Conservation (phyloP, 2,888 invertebrate genomes). For the Colostygia pectinataria region DNA sequence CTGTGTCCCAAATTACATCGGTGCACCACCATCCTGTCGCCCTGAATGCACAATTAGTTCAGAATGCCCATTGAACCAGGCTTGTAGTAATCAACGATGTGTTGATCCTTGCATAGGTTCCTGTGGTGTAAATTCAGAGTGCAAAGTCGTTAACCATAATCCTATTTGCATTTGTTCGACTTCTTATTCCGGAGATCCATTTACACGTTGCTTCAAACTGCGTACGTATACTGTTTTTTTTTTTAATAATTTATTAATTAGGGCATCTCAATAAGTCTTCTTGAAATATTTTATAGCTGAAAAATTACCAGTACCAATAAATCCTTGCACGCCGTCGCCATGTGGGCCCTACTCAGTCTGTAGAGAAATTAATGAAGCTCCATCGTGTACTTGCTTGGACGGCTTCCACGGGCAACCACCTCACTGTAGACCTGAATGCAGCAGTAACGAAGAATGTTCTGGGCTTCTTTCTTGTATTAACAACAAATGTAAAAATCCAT, state of each 20-base stretch:
- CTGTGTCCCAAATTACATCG: constrained; percentile 85
- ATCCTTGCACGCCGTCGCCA: constrained; percentile 90
- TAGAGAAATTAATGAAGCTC: constrained; percentile 85
- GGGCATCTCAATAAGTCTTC: not conserved
- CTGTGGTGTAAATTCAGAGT: constrained; percentile 87
- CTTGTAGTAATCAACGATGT: constrained; percentile 88
- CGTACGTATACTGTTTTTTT: constrained; percentile 62
- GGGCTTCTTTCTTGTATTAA: constrained; percentile 87
- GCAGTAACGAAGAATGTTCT: constrained; percentile 89
- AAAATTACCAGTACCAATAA: constrained; percentile 71
- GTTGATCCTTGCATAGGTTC: constrained; percentile 88
- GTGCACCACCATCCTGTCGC: constrained; percentile 86
- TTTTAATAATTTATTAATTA: not conserved
- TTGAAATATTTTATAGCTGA: constrained; percentile 67
- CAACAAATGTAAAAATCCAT: constrained; percentile 90
- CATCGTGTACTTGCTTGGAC: constrained; percentile 89
- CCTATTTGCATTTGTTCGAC: constrained; percentile 88
- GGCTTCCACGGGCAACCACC: constrained; percentile 88
- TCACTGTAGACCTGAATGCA: constrained; percentile 90
- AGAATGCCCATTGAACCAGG: constrained; percentile 87
- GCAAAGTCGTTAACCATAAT: constrained; percentile 89
- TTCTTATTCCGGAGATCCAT: constrained; percentile 86
- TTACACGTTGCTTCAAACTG: constrained; percentile 82
- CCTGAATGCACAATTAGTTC: constrained; percentile 89
- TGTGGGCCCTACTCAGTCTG: constrained; percentile 91